Evolutionary conservation across 2,113 vertebrate species (phyloP).

Genomic region (Ciconia maguari): DNA sequence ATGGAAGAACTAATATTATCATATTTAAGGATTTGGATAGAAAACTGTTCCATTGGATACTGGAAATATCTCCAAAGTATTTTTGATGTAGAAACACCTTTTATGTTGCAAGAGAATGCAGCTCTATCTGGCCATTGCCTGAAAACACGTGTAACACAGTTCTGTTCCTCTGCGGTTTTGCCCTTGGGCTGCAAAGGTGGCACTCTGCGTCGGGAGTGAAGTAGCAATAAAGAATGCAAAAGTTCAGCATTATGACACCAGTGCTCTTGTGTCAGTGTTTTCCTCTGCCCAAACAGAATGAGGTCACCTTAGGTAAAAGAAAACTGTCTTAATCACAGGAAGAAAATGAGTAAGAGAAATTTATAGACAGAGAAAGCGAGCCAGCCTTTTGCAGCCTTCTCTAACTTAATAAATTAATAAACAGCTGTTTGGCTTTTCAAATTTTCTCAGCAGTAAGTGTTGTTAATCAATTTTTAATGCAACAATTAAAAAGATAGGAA

Average conservation of each 20-base stretch:
- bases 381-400: not conserved
- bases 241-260: not conserved
- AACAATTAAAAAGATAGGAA: constrained; percentile 27
- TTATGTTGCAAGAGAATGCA: not conserved
- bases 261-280: not conserved
- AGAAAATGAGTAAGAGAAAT: not conserved
- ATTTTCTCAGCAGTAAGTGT: constrained; percentile 53
- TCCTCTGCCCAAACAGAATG: not conserved
- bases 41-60: not conserved
- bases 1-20: not conserved
- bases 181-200: not conserved
- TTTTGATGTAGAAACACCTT: not conserved
- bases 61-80: not conserved
- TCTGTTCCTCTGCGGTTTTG: not conserved
- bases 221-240: not conserved
- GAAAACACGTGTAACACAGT: not conserved
- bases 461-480: constrained; percentile 69
- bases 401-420: constrained; percentile 28
- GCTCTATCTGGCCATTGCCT: not conserved
- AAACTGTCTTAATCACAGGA: not conserved
- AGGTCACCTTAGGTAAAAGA: constrained; percentile 50
- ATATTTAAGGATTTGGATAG: not conserved
- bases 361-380: not conserved
- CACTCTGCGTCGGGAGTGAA: accelerated
- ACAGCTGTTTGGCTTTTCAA: constrained; percentile 47